These are phyloP conservation scores for Pteropus rufus DNA, from an alignment of 2,797 vertebrate species.

Conservation along the genomic window DNA sequence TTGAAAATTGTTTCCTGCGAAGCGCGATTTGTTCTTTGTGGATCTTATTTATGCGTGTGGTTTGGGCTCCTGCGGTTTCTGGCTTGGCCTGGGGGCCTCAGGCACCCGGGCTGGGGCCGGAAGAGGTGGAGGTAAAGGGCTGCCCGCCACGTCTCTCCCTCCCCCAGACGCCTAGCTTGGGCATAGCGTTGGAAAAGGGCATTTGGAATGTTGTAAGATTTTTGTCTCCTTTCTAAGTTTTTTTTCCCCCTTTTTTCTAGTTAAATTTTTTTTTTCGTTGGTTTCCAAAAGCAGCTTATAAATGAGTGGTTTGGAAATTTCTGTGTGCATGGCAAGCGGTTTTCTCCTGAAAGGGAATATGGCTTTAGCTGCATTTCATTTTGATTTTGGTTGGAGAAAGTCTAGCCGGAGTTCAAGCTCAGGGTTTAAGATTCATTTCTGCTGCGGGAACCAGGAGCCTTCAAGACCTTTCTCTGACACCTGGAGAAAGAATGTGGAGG, in stretches of 20 bases:
- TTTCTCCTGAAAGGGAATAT: constrained; percentile 51
- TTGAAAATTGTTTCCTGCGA: constrained; percentile 55
- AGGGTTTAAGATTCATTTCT: constrained; percentile 72
- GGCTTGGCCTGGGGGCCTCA: constrained; percentile 27
- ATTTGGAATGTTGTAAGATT: constrained; percentile 44
- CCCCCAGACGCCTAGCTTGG: constrained; percentile 26
- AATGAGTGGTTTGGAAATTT: constrained; percentile 56
- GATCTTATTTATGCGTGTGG: constrained; percentile 31
- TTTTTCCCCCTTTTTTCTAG: background rate
- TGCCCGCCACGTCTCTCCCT: constrained; percentile 15
- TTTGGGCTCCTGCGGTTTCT: constrained; percentile 42
- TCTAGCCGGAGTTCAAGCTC: constrained; percentile 67
- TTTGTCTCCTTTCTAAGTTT: background rate
- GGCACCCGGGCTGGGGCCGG: constrained; percentile 12
- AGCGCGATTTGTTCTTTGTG: constrained; percentile 57
- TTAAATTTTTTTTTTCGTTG: constrained; percentile 38
- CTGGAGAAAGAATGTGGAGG: background rate
- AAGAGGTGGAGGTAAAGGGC: constrained; percentile 69
- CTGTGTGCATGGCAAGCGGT: constrained; percentile 60
- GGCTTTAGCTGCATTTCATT: constrained; percentile 52
- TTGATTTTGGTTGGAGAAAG: constrained; percentile 47
- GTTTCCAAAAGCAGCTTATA: constrained; percentile 60
- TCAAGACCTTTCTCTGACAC: background rate
- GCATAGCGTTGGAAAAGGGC: constrained; percentile 38
- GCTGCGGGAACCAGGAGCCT: constrained; percentile 12